Evolutionary conservation across 2,888 invertebrate species (phyloP), one percentile per base, ranked within the genome.

Genomic region (Ormyrus pomaceus): DNA sequence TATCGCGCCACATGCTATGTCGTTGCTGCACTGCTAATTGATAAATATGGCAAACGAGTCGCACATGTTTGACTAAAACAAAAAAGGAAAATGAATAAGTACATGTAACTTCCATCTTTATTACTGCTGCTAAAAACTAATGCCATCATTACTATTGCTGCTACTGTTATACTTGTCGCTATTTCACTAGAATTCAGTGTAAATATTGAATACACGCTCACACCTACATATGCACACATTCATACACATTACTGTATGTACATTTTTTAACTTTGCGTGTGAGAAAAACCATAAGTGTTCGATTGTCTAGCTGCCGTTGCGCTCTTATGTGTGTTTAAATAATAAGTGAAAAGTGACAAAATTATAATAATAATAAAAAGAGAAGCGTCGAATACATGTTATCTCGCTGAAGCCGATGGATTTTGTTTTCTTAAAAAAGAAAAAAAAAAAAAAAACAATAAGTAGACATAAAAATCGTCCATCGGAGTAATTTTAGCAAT

Each of bases 271-370:
- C 53, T 80, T 72, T 76, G 68, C 66, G 68, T 76, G 56, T 75
- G 59, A 80, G 79, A 83, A 85, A 86, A 85, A 88, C 89, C 89
- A 87, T 87, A 89, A 89, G 89, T 90, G 89, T 89, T 89, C 89
- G 89, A 89, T 88, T 86, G 85, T 88, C 83, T 81, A 88, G 89
- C 89, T 89, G 88, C 87, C 89, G 87, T 89, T 88, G 87, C 85
- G 86, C 87, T 88, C 86, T 84, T 86, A 84, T 86, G 84, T 87
- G 84, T 87, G 83, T 83, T 73, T 83, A 80, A 83, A 77, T 64
- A 62, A 80, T 82, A 83, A 77, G 48, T 10, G 46, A 74, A 56
- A 75, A 69, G n/a, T 71, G 71, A 77, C 61, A 61, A 81, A 53
- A 72, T 78, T 78, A 78, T 68, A 71, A 71, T 65, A 50, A 68